phyloP scores from a whole-genome alignment of 2,113 vertebrate species.

The Melierax canorus region DNA sequence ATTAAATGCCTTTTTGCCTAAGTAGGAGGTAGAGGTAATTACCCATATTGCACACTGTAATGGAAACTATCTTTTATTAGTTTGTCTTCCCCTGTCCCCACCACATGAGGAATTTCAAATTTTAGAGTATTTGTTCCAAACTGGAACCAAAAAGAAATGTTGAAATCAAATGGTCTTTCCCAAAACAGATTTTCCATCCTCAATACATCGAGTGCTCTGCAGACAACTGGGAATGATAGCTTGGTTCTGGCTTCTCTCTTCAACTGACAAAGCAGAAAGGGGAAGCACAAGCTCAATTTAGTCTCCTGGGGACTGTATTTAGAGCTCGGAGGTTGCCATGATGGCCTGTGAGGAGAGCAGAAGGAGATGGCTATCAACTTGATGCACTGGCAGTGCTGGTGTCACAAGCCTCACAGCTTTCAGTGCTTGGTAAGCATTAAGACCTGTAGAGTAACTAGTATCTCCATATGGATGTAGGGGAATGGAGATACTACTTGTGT shows the following conservation, averaged over 20 bases:
- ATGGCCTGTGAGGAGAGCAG: background rate
- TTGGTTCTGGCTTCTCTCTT: background rate
- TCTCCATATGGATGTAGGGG: background rate
- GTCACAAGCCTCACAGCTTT: background rate
- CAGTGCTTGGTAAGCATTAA: background rate
- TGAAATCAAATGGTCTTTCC: background rate
- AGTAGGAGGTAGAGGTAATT: background rate
- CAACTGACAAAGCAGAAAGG: background rate
- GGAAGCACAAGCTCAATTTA: background rate
- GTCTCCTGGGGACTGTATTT: background rate
- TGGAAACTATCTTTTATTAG: background rate
- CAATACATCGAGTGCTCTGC: background rate
- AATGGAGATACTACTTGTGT: background rate
- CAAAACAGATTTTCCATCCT: background rate
- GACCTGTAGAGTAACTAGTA: background rate
- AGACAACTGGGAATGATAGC: background rate
- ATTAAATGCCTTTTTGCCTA: background rate
- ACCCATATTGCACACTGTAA: background rate
- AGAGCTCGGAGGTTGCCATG: background rate
- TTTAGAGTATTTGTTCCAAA: background rate
- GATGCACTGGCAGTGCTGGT: background rate
- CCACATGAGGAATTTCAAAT: background rate
- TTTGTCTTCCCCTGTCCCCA: background rate
- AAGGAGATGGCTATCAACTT: background rate
- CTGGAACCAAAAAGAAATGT: background rate